phyloP scores from a whole-genome alignment of 2,113 vertebrate species.

The Trematomus loennbergii region DNA sequence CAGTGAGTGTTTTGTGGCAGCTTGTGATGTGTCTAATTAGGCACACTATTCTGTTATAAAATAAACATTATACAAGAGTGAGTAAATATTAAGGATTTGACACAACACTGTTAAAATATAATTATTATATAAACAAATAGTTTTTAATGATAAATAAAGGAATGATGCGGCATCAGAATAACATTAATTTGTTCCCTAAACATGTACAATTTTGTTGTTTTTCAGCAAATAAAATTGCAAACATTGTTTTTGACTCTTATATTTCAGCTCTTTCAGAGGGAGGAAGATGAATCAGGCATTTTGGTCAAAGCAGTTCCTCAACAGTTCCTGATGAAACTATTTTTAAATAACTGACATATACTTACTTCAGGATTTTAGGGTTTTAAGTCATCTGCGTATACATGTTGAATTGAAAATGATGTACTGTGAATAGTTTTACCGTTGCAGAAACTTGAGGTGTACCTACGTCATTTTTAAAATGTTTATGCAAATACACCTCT shows the following conservation, averaged over 20 bases:
- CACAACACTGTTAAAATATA: not conserved
- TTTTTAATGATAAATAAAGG: not conserved
- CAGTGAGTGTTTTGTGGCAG: not conserved
- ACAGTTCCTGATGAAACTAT: not conserved
- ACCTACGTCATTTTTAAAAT: not conserved
- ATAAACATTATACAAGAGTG: conserved; percentile 18
- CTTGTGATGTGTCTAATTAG: conserved; percentile 3
- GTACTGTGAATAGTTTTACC: not conserved
- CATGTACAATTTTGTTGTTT: too few relatives aligned
- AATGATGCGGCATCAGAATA: not conserved
- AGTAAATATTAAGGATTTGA: conserved; percentile 12
- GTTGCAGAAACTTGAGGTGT: not conserved
- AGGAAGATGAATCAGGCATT: not conserved
- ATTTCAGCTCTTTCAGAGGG: conserved; percentile 21
- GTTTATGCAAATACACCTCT: not conserved
- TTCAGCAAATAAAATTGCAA: not conserved
- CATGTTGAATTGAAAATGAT: not conserved
- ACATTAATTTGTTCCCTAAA: not conserved
- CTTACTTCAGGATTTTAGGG: not conserved
- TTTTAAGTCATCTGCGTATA: not conserved
- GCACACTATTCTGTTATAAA: conserved; percentile 20
- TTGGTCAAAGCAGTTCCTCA: not conserved
- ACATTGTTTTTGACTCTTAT: conserved; percentile 9
- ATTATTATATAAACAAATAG: not conserved
- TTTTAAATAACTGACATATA: not conserved